Evolutionary conservation across 2,888 invertebrate genomes (phyloP).

Genomic region (Eupithecia insigniata): DNA sequence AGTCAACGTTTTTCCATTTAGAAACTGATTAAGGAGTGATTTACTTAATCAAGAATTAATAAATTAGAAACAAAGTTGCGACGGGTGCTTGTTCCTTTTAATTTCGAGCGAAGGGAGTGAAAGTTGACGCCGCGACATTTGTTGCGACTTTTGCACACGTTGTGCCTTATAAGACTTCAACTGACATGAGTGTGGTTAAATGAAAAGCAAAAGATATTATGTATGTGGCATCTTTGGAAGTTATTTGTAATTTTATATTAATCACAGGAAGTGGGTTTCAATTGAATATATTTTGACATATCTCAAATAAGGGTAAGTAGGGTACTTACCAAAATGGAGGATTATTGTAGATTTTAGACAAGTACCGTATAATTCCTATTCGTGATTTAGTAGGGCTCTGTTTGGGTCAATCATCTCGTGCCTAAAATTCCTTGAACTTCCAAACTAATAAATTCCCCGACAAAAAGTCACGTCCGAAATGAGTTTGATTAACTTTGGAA

Average conservation of each 20-base stretch:
- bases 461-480: slow-evolving; percentile 15
- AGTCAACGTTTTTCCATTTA: slow-evolving; percentile 18
- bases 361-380: background rate
- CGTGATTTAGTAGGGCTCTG: background rate
- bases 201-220: too few relatives aligned
- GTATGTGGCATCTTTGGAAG: background rate
- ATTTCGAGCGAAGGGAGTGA: slow-evolving; percentile 5
- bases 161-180: background rate
- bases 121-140: slow-evolving; percentile 11
- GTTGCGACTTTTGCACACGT: slow-evolving; percentile 1
- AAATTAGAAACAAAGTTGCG: slow-evolving; percentile 25
- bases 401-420: background rate
- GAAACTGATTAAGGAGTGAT: slow-evolving; percentile 21
- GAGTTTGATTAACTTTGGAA: slow-evolving; percentile 22
- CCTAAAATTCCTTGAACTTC: background rate
- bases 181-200: background rate
- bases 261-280: background rate
- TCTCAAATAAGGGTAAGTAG: too few relatives aligned
- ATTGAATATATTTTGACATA: background rate
- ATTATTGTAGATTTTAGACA: background rate
- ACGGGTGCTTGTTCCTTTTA: slow-evolving; percentile 18
- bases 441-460: background rate
- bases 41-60: slow-evolving; percentile 18
- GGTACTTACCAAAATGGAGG: background rate
- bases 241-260: background rate